A percentile compares a stretch with the other conserved stretches of the same genome.
These are phyloP conservation scores for Tribolium madens DNA, from an alignment of 1,140 invertebrate species.

Conservation along the genomic window DNA sequence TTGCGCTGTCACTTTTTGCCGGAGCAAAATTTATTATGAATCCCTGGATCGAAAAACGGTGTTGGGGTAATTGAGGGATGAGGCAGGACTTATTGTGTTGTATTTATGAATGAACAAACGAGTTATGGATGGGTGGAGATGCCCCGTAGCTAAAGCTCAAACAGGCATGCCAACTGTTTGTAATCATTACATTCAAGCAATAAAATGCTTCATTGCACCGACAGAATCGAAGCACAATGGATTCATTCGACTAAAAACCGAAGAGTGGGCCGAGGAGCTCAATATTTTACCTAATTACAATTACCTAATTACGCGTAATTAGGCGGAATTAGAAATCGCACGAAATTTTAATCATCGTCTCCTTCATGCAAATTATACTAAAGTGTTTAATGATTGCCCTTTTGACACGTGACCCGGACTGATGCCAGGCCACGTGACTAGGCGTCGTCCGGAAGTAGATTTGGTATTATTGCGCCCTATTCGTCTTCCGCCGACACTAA, in stretches of 20 bases:
- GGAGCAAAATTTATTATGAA: not conserved
- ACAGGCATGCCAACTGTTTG: constrained; percentile 56
- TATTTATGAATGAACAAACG: constrained; percentile 55
- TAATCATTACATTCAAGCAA: constrained; percentile 56
- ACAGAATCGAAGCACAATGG: constrained; percentile 25
- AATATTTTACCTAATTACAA: not conserved
- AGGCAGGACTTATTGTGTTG: constrained; percentile 23
- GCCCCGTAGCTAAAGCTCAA: constrained; percentile 55
- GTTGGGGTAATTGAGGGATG: constrained; percentile 12
- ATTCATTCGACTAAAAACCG: constrained; percentile 20
- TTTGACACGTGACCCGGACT: constrained; percentile 48
- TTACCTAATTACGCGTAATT: not conserved
- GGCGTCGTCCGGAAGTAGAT: constrained; percentile 43
- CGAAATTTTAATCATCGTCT: not conserved
- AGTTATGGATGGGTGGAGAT: constrained; percentile 55
- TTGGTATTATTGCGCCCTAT: constrained; percentile 38
- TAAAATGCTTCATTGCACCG: constrained; percentile 55
- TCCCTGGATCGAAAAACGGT: not conserved
- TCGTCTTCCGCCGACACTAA: constrained; percentile 31
- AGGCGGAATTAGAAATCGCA: too few relatives aligned
- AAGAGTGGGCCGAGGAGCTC: not conserved
- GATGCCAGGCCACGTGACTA: constrained; percentile 36
- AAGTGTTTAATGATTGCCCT: constrained; percentile 46
- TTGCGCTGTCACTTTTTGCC: not conserved
- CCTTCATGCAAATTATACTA: constrained; percentile 14